Percentiles rank a stretch among this genome's conserved stretches.
These are phyloP conservation scores for Mimas tiliae DNA, from an alignment of 2,888 invertebrate genomes.

Conservation along the genomic window DNA sequence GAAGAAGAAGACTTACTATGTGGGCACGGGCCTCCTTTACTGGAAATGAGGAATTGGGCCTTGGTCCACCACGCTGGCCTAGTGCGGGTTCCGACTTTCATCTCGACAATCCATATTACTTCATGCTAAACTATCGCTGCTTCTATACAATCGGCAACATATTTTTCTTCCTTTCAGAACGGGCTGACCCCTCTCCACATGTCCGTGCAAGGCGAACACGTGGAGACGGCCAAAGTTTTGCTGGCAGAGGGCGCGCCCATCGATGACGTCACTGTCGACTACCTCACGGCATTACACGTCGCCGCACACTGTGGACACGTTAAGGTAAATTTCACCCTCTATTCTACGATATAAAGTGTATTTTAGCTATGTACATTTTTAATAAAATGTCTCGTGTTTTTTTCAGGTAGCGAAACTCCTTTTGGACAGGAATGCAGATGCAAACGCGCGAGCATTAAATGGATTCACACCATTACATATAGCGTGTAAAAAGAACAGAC, in stretches of 20 bases:
- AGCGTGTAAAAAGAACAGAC: constrained; percentile 99
- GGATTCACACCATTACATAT: constrained; percentile 99
- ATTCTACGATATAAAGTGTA: neutral
- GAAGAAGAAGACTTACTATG: no score
- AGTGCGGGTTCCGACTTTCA: no score
- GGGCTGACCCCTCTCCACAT: constrained; percentile 98
- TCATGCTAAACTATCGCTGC: no score
- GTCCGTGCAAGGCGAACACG: constrained; percentile 99
- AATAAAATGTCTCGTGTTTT: neutral
- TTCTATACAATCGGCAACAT: neutral
- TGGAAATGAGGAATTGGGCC: no score
- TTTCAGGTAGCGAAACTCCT: constrained; percentile 94
- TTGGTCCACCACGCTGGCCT: no score
- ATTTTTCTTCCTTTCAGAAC: constrained; percentile 81
- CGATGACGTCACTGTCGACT: constrained; percentile 99
- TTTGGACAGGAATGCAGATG: constrained; percentile 97
- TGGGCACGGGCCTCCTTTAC: no score
- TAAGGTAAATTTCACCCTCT: constrained; percentile 58
- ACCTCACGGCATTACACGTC: constrained; percentile 97
- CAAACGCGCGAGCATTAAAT: constrained; percentile 97
- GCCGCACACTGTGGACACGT: constrained; percentile 98
- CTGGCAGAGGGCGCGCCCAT: constrained; percentile 98
- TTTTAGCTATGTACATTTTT: neutral
- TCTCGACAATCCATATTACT: no score
- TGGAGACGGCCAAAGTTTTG: constrained; percentile 96